Evolutionary conservation across 2,113 vertebrate species (phyloP), one percentile per base, ranked within the genome.

Genomic region (Sakesphorus luctuosus): DNA sequence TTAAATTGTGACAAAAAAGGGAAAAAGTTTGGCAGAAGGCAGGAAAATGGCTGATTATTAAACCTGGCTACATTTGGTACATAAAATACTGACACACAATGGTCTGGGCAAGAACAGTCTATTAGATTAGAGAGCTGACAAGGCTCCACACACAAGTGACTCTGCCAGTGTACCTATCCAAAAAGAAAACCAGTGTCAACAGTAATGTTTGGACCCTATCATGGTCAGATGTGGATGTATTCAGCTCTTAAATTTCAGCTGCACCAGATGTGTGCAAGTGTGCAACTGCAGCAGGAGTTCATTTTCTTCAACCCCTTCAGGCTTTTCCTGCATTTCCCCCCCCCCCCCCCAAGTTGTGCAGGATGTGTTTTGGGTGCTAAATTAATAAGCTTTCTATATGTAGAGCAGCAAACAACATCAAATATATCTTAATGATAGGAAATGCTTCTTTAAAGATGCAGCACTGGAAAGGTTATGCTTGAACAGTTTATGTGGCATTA

Each of bases 111-210:
- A 94, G 96, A 94, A 95, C 92, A 96, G 89, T 90, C 96, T 94
- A 96, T 97, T 96, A 97, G 96, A 97, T 97, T 97, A 95, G 84
- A 50, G 84, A 95, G 89, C 95, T 96, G 93, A 97, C 89, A 89
- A 69, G 81, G 94, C 77, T 96, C 93, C 94, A 96, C 89, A 87
- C 1, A 7, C 93, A 85, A 85, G 52, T 50, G 71, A 87, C 47
- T 94, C 79, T 96, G 96, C 96, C 96, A 97, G 81, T 87, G 74
- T 85, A 92, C 74, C 94, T 93, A 87, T 94, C 93, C 95, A 97
- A 93, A 92, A 94, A 94, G 71, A 87, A 96, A 97, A 96, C 71
- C 76, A 91, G 87, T 83, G 91, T 96, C 94, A 97, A 97, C 96
- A 95, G 71, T 40, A 95, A 94, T 40, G 86, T 90, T 93, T 97